Evolutionary conservation across 2,113 vertebrate species (phyloP).

Genomic region (Machaerirhynchus nigripectus): DNA sequence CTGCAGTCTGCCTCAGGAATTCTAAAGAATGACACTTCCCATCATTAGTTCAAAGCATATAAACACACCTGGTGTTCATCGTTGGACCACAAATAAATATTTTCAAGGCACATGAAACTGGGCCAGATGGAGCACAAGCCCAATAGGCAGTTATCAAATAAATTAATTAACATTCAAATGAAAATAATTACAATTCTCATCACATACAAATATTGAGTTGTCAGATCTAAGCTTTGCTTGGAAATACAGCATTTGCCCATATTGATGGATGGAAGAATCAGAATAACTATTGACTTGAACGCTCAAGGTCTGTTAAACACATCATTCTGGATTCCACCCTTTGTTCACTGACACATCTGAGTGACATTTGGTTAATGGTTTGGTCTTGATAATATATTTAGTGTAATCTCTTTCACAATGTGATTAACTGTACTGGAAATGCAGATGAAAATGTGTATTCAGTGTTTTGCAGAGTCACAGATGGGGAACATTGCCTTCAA

Average conservation of each 20-base stretch:
- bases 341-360: conserved; percentile 47
- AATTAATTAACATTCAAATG: conserved; percentile 41
- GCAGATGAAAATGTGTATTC: conserved; percentile 55
- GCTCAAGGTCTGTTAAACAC: conserved; percentile 33
- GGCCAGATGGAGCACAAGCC: conserved; percentile 14
- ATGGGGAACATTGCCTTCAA: conserved; percentile 49
- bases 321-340: background rate
- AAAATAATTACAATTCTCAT: conserved; percentile 14
- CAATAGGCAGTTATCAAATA: conserved; percentile 8
- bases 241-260: background rate
- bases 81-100: background rate
- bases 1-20: background rate
- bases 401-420: conserved; percentile 38
- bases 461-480: conserved; percentile 62
- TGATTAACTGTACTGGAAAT: conserved; percentile 61
- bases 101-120: background rate
- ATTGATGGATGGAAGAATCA: background rate
- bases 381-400: conserved; percentile 51
- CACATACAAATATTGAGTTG: conserved; percentile 1
- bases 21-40: background rate
- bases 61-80: background rate
- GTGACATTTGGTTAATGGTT: conserved; percentile 57
- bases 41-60: background rate
- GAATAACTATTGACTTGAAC: conserved; percentile 34
- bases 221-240: conserved; percentile 1